Conservation (phyloP, 2,797 vertebrate species). For the Atherinosoma microstoma region DNA sequence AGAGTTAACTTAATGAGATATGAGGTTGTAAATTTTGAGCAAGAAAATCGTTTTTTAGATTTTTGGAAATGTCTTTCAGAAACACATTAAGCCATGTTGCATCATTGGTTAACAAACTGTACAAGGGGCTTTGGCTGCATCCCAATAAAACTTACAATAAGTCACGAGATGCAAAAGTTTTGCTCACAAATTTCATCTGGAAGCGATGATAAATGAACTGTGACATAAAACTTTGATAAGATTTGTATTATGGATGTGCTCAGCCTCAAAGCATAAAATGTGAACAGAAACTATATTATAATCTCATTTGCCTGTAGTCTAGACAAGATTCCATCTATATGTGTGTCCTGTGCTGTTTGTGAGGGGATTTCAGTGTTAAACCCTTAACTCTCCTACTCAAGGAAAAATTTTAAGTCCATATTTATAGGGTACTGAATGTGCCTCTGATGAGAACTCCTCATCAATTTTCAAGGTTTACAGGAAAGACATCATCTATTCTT, state of each 20-base stretch:
- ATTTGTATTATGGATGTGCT: slow-evolving; percentile 13
- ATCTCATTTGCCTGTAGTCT: slow-evolving; percentile 1
- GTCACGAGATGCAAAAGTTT: slow-evolving; percentile 32
- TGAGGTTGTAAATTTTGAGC: slow-evolving; percentile 1
- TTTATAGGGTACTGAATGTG: slow-evolving; percentile 7
- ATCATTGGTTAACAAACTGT: slow-evolving; percentile 28
- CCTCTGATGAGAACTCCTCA: slow-evolving; percentile 8
- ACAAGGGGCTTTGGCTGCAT: slow-evolving; percentile 30
- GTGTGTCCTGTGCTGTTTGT: neutral
- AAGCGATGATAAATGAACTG: slow-evolving; percentile 30
- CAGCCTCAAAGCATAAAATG: slow-evolving; percentile 6
- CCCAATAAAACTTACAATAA: slow-evolving; percentile 38
- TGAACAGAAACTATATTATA: slow-evolving; percentile 15
- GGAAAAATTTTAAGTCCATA: slow-evolving; percentile 8
- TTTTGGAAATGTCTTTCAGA: slow-evolving; percentile 50
- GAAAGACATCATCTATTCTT: slow-evolving; percentile 10
- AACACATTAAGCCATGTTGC: slow-evolving; percentile 30
- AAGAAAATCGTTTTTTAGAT: slow-evolving; percentile 28
- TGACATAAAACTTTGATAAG: slow-evolving; percentile 27
- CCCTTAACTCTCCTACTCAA: neutral
- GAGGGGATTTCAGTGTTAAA: slow-evolving; percentile 4
- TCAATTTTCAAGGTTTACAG: slow-evolving; percentile 16
- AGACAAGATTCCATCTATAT: slow-evolving; percentile 8
- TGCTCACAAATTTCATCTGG: slow-evolving; percentile 36
- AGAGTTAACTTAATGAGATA: slow-evolving; percentile 13